These are phyloP conservation scores for Aurelia sp. DNA, from an alignment of 30 jellyfish, hydroid and myxozoan species.

Conservation along the genomic window DNA sequence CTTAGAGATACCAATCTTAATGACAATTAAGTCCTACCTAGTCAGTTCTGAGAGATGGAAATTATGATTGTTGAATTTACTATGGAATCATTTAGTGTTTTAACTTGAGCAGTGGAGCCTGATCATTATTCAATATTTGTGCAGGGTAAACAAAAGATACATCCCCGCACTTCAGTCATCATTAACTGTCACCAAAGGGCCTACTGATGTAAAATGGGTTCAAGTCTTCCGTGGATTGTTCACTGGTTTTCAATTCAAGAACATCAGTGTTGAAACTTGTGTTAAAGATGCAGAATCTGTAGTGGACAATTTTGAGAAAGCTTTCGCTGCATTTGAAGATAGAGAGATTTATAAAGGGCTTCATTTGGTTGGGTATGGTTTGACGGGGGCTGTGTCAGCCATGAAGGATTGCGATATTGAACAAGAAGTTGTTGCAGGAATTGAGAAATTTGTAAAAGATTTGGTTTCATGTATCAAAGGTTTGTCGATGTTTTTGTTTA, in stretches of 20 bases:
- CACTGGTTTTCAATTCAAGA: constrained; percentile 79
- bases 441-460: constrained; percentile 78
- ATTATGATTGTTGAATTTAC: no score
- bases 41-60: no score
- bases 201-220: constrained; percentile 91
- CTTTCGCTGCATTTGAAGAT: constrained; percentile 88
- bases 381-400: constrained; percentile 59
- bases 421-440: constrained; percentile 37
- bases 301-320: constrained; percentile 63
- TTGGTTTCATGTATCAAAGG: constrained; percentile 79
- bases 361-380: constrained; percentile 83
- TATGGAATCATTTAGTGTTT: no score
- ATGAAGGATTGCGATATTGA: constrained; percentile 85
- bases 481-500: background rate
- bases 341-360: constrained; percentile 86
- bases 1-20: no score
- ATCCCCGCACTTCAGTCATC: constrained; percentile 84
- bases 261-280: constrained; percentile 79
- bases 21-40: no score
- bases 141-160: constrained; percentile 84
- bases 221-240: constrained; percentile 95
- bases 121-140: background rate
- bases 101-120: no score
- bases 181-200: constrained; percentile 67
- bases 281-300: constrained; percentile 88